A percentile compares a stretch with the other conserved stretches of the same genome.
Evolutionary conservation across 2,888 invertebrate genomes (phyloP).

Genomic region (Acrocyrtus sp.): DNA sequence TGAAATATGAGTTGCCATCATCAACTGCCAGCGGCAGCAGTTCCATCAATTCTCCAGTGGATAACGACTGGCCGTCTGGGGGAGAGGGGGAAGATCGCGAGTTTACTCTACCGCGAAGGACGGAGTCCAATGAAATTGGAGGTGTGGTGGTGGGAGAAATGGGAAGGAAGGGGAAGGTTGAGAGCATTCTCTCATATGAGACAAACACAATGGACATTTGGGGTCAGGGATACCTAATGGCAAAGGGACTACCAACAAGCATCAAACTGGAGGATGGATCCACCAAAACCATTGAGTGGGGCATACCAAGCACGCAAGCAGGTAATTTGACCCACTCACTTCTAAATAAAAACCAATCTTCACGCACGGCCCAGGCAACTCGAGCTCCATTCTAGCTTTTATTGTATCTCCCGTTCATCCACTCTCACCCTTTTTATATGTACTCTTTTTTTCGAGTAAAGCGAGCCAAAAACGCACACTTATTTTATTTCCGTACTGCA

Average conservation of each 20-base stretch:
- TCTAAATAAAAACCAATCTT: not conserved
- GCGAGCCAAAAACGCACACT: not conserved
- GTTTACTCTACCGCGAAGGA: slow-evolving; percentile 67
- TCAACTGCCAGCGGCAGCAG: not conserved
- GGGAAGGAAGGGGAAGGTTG: slow-evolving; percentile 71
- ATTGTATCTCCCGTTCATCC: not conserved
- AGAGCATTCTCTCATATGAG: slow-evolving; percentile 78
- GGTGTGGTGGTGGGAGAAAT: not conserved
- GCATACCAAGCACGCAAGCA: slow-evolving; percentile 70
- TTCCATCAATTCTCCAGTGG: slow-evolving; percentile 65
- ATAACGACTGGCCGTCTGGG: slow-evolving; percentile 64
- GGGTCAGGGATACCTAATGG: slow-evolving; percentile 81
- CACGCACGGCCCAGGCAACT: not conserved
- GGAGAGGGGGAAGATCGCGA: not conserved
- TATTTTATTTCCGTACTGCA: not conserved
- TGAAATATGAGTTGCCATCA: slow-evolving; percentile 45
- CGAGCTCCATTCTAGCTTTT: no score
- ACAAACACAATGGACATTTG: slow-evolving; percentile 79
- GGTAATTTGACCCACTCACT: slow-evolving; percentile 66
- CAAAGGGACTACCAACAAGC: slow-evolving; percentile 76
- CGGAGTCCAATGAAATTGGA: slow-evolving; percentile 67
- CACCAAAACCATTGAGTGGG: slow-evolving; percentile 74
- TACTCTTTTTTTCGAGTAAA: not conserved
- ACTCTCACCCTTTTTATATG: not conserved
- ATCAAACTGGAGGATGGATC: slow-evolving; percentile 73